Conservation (phyloP, 2,113 vertebrate genomes). For the Saimiri boliviensis region DNA sequence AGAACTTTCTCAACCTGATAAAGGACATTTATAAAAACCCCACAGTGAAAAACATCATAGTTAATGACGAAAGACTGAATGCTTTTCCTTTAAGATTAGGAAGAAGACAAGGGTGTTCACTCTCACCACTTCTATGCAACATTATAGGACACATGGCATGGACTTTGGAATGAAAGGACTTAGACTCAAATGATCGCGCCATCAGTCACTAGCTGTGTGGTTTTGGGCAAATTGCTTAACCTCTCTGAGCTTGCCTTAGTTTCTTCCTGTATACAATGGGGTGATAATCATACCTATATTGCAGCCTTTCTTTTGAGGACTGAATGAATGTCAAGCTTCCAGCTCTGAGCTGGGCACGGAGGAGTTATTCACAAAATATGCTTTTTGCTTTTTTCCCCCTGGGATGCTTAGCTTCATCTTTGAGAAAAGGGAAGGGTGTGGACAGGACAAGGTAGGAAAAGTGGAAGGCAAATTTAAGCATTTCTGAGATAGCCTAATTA, state of each 20-base stretch:
- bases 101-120: background rate
- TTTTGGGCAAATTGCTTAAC: background rate
- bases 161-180: background rate
- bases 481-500: slow-evolving; percentile 52
- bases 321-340: background rate
- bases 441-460: background rate
- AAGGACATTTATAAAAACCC: background rate
- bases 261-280: background rate
- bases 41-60: background rate
- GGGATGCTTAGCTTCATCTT: background rate
- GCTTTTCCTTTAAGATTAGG: background rate
- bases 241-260: background rate
- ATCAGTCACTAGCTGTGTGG: background rate
- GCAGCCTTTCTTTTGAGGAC: background rate
- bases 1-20: background rate
- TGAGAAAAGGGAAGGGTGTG: background rate
- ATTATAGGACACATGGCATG: background rate
- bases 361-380: background rate
- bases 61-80: background rate
- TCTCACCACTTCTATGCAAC: background rate
- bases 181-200: background rate
- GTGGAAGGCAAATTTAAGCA: background rate
- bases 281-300: background rate
- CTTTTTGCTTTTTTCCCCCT: background rate
- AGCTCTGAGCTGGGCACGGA: background rate